phyloP scores from a whole-genome alignment of 1,140 invertebrate genomes.

The Aethina tumida region DNA sequence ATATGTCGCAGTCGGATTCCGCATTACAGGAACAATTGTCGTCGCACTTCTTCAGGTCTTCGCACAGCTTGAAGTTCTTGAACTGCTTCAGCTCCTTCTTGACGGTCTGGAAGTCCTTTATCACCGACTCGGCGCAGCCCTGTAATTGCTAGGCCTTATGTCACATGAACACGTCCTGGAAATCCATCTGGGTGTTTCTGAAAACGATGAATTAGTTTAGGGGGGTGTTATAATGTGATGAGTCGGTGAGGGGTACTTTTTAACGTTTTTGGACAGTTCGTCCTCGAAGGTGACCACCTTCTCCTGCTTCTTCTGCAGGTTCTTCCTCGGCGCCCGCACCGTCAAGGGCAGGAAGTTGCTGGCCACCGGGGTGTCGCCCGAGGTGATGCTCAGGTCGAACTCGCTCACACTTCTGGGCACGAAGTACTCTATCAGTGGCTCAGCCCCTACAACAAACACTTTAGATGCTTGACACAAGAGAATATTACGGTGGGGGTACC shows the following conservation, averaged over 20 bases:
- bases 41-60: conserved; percentile 33
- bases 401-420: conserved; percentile 72
- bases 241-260: too few species aligned
- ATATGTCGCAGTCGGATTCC: conserved; percentile 34
- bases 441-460: conserved; percentile 29
- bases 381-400: conserved; percentile 58
- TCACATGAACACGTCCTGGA: conserved; percentile 57
- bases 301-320: conserved; percentile 35
- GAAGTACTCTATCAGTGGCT: conserved; percentile 66
- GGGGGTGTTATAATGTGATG: too few species aligned
- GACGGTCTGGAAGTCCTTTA: conserved; percentile 19
- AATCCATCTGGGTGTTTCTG: too few species aligned
- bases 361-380: conserved; percentile 33
- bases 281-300: conserved; percentile 79
- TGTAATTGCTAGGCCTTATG: conserved; percentile 34
- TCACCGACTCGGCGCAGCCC: conserved; percentile 9
- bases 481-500: conserved; percentile 25
- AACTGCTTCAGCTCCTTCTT: conserved; percentile 31
- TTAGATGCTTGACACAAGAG: not conserved
- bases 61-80: conserved; percentile 33
- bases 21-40: conserved; percentile 33
- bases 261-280: conserved; percentile 40
- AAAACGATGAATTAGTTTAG: too few species aligned
- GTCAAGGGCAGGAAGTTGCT: conserved; percentile 28
- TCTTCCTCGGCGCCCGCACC: conserved; percentile 30